Conservation (phyloP, 2,888 invertebrate species). For the Molanna angustata region DNA sequence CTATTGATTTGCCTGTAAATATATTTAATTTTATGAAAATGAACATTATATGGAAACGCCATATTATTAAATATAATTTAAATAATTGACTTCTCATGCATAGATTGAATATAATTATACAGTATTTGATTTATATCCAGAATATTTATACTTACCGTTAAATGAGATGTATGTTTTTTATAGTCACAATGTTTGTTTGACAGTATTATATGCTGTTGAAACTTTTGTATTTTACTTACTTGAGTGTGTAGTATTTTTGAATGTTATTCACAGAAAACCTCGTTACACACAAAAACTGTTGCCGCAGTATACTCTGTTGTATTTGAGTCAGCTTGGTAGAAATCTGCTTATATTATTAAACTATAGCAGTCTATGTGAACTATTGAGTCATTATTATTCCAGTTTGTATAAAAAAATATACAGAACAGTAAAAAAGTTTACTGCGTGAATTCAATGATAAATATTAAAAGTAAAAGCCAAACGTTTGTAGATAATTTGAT, state of each 20-base stretch:
- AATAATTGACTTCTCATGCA: too few relatives aligned
- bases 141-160: too few relatives aligned
- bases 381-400: slow-evolving; percentile 28
- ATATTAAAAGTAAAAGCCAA: slow-evolving; percentile 31
- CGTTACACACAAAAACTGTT: slow-evolving; percentile 18
- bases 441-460: neutral
- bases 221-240: slow-evolving; percentile 31
- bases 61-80: too few relatives aligned
- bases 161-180: too few relatives aligned
- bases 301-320: slow-evolving; percentile 31
- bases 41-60: too few relatives aligned
- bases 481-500: slow-evolving; percentile 35
- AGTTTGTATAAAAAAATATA: slow-evolving; percentile 28
- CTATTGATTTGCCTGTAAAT: too few relatives aligned
- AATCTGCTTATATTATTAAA: slow-evolving; percentile 30
- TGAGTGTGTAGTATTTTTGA: slow-evolving; percentile 32
- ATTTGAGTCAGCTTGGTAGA: slow-evolving; percentile 31
- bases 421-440: neutral
- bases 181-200: slow-evolving; percentile 26
- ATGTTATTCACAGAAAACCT: slow-evolving; percentile 23
- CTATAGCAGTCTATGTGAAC: slow-evolving; percentile 28
- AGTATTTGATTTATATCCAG: too few relatives aligned
- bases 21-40: too few relatives aligned
- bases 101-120: too few relatives aligned
- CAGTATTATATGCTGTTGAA: slow-evolving; percentile 20